Base-by-base conservation (phyloP, 2,888 invertebrate species). In the Drosophila incognita region DNA sequence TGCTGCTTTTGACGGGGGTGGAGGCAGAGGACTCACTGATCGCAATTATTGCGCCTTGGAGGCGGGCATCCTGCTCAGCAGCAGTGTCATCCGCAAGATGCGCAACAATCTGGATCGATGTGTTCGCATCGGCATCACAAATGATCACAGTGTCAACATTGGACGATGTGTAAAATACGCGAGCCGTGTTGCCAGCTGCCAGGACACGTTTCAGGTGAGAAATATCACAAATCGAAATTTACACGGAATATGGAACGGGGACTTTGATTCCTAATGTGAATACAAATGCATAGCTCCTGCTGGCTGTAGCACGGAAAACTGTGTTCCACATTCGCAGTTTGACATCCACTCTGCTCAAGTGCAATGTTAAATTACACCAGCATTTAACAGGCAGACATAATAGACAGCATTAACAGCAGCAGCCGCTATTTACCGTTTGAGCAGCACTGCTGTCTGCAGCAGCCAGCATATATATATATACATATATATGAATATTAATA, bases 41-140 rank as follows among this genome's bases (percentile, higher is more conserved):
- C 92, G 91, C 62, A 92, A 92, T 71, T 93, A 92, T 74, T 92
- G 93, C 83, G 91, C 94, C 92, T 76, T 95, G 95, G 97, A 97
- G 93, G 96, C 96, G 52, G 99, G 99, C 60, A 95, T 99, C 83
- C 93, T 99, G 52, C 92, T 99, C 64, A 98, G 98, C 69, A 97
- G 97, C 93, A 97, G 97, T 0, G 96, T 98, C 46, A 94, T 99
- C 86, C 95, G 95, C 71, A 95, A 96, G 75, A 95, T 98, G 84
- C 96, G 96, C 87, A 94, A 94, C 51, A 96, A 96, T 92, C 94
- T 98, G 85, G 97, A 98, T 92, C 98, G 98, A 97, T 98, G 98
- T 93, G 96, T 97, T 27, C 96, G 96, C 79, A 97, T 97, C 93
- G 96, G 97, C 1, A 96, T 96, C 90, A 97, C 97, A 2, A 95